Base-by-base conservation (phyloP, 2,113 vertebrate species). In the Phaetusa simplex region DNA sequence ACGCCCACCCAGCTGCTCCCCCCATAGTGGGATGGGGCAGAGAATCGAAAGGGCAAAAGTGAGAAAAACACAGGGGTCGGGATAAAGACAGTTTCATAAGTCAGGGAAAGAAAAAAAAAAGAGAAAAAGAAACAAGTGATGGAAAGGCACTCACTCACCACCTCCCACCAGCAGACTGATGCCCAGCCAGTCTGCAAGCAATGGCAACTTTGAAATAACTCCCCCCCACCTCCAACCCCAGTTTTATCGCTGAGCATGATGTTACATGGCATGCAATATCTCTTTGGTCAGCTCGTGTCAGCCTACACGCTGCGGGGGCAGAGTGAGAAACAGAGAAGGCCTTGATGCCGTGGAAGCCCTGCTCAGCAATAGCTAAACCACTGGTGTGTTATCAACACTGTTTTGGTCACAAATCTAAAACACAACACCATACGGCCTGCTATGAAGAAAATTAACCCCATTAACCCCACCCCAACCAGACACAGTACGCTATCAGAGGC, bases 281-380 rank as follows among this genome's bases (percentile, higher is more conserved):
- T 80, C 79, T 56, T 10, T 77, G 88, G 94, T 49, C 88, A 88
- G 85, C 76, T 83, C 3, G 0, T 43, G 74, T 61, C 92, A 88
- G 90, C 95, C 94, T 30, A n/a, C 82, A 27, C 12, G 2, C 91
- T 92, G 86, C 0, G 42, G 93, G 82, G 88, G 91, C 86, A 90
- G 86, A 93, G 49, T 42, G 76, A 80, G 88, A 92, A 97, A 90
- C 86, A 96, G 53, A 86, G 82, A 18, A 21, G 49, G 74, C 90
- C 90, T 97, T 97, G 90, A 88, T 73, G 62, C 30, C 61, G 36
- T 43, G 38, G 0, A 21, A 94, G 49, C 38, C 8, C n/a, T 42
- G 82, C 82, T 83, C 82, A 58, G 79, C 82, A 88, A 34, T 12
- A 65, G 36, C 86, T 94, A 16, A 67, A 88, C 83, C 86, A 77